Evolutionary conservation across 2,888 invertebrate genomes (phyloP), one percentile per base, ranked within the genome.

Genomic region (Nomada fabriciana): DNA sequence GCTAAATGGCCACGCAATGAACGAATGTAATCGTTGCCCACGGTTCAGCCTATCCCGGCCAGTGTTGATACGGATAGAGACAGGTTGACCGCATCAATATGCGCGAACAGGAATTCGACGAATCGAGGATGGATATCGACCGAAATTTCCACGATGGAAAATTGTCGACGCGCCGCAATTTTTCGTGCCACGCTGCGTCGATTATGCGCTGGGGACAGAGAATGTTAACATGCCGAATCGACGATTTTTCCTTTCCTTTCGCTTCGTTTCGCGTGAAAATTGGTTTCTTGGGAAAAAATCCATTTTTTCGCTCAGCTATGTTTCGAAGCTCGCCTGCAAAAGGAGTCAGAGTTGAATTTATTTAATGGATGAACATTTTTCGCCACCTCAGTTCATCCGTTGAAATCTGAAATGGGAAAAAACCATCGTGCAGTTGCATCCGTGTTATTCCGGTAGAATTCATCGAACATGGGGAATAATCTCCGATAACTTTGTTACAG

Each of bases 1-100:
- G 74, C 13, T 7, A 42, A 50, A 53, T 42, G 20, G 25, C 47
- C 13, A 15, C 29, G 23, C 43, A 10, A 59, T 25, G 64, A 72
- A 29, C 79, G 61, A 60, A 36, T 53, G 55, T 67, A 79, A 80
- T 72, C 61, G 61, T n/a, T 15, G 75, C 23, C 43, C 43, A 20
- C 36, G 10, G 20, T 25, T 25, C 42, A 55, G 25, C 78, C 55
- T 68, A 63, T 72, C 79, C 67, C 42, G 61, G 61, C 25, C 53
- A 36, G 42, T 11, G 42, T 42, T 25, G 61, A 78, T 78, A 71
- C 67, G 67, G 36, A 50, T 42, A 25, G 67, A 78, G 79, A 71
- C 72, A 70, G 53, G 29, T n/a, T 23, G 13, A 5, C 11, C 36
- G 67, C 79, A 78, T 71, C 80, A 71, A 67, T 80, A 79, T 78